Base-by-base conservation (phyloP, 37 sponge, comb jelly and placozoan species). In the Spongia lamella region DNA sequence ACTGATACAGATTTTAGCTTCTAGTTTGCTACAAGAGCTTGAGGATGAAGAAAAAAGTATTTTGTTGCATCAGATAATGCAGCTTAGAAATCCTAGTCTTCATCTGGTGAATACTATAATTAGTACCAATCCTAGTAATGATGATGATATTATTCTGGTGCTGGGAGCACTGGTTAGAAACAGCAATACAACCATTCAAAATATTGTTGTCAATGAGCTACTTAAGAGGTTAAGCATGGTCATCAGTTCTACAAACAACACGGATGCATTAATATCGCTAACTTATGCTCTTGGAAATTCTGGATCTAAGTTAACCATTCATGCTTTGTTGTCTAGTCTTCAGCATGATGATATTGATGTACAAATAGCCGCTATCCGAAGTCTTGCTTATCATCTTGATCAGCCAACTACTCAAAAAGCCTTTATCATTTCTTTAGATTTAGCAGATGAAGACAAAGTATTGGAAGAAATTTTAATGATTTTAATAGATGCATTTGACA, bases 281-380 rank as follows among this genome's bases (percentile, higher is more conserved):
- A 61, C 73, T 65, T 56, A 73, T 47, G 50, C 82, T 16, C 66
- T 81, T 38, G 82, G 82, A 7, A 81, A 81, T 74, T 73, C 74
- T 11, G 82, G 72, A n/a, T 53, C 74, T 29, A 31, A 62, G 13
- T 19, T 27, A 20, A 27, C 74, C 35, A 37, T 55, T 9, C 39
- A 73, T n/a, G 35, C 39, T 11, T 29, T 81, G 27, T n/a, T 73
- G 25, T 55, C 52, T 26, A 73, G 73, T 31, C 68, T 81, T 13
- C 25, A 51, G 20, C 56, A 73, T 21, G 33, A 53, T 19, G 66
- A 81, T 56, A 20, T 65, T 17, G 66, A 73, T 73, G 66, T 81
- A 16, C 82, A 81, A 47, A 36, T 81, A 29, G 66, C 74, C 15
- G 73, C 66, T 1, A 61, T 81, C 38, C 20, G 30, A 13, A 65